phyloP scores from a whole-genome alignment of 2,888 invertebrate genomes.

The Minunthozetes semirufus region DNA sequence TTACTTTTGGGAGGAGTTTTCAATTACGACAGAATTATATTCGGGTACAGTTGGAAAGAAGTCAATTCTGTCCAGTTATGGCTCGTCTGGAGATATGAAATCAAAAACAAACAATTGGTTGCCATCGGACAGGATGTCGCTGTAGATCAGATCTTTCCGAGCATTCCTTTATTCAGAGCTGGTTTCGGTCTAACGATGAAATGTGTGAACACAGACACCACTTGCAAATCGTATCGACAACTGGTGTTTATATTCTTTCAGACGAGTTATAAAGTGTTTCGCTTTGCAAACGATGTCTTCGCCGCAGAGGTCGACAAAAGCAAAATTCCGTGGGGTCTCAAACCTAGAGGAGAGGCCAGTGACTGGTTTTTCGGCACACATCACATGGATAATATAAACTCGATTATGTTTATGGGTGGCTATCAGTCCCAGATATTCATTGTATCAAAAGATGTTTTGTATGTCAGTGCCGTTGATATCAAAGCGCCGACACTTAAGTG shows the following conservation, averaged over 20 bases:
- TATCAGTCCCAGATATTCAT: not conserved
- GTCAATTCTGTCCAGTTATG: not conserved
- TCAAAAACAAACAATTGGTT: not conserved
- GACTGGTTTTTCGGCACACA: not conserved
- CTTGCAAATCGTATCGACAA: not conserved
- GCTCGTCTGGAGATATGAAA: not conserved
- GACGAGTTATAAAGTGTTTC: not conserved
- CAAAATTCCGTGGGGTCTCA: not conserved
- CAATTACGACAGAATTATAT: conserved; percentile 5
- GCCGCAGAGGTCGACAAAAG: not conserved
- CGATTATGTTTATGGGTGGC: not conserved
- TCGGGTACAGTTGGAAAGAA: conserved; percentile 7
- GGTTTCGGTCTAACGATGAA: conserved; percentile 3
- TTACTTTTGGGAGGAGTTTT: conserved; percentile 7
- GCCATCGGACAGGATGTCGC: not conserved
- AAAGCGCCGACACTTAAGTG: not conserved
- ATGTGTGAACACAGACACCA: not conserved
- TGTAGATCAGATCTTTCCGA: not conserved
- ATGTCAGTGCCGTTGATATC: not conserved
- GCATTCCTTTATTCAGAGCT: not conserved
- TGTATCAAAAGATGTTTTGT: not conserved
- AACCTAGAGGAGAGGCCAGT: not conserved
- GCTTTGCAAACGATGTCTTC: not conserved
- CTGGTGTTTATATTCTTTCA: conserved; percentile 16
- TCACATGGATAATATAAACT: not conserved